Evolutionary conservation across 2,888 invertebrate species (phyloP).

Genomic region (Trilocha varians): DNA sequence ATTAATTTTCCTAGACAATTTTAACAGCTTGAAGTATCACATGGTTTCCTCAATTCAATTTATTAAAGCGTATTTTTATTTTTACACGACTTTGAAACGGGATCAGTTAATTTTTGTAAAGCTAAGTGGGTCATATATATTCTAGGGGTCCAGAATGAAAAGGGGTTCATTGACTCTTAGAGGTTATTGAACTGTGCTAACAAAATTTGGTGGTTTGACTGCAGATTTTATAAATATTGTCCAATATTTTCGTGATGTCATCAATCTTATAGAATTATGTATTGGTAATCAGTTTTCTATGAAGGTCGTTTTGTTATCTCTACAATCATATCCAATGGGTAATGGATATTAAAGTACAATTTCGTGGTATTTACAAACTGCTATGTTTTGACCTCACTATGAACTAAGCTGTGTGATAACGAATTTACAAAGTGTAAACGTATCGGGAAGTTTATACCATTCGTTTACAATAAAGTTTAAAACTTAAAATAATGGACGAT

Average conservation of each 20-base stretch:
- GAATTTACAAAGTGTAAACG: no score
- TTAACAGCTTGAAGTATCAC: not conserved
- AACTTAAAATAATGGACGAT: not conserved
- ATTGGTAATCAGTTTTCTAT: not conserved
- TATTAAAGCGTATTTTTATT: not conserved
- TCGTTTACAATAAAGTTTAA: no score
- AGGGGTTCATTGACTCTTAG: slow-evolving; percentile 27
- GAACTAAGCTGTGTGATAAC: no score
- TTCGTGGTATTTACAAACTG: no score
- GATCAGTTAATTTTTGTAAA: not conserved
- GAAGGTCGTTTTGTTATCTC: not conserved
- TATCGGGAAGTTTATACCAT: no score
- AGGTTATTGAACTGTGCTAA: slow-evolving; percentile 28
- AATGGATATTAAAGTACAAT: no score
- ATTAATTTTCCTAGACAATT: not conserved
- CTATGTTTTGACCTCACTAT: no score
- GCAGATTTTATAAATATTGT: not conserved
- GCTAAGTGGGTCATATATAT: not conserved
- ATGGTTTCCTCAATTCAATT: not conserved
- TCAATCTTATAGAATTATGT: not conserved
- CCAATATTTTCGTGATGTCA: not conserved
- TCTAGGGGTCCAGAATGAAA: slow-evolving; percentile 17
- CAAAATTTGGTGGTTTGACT: slow-evolving; percentile 7
- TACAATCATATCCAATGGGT: no score
- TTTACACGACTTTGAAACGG: not conserved